These are phyloP conservation scores for Drosophila acutilabella DNA, from an alignment of 2,888 invertebrate species.

Conservation along the genomic window DNA sequence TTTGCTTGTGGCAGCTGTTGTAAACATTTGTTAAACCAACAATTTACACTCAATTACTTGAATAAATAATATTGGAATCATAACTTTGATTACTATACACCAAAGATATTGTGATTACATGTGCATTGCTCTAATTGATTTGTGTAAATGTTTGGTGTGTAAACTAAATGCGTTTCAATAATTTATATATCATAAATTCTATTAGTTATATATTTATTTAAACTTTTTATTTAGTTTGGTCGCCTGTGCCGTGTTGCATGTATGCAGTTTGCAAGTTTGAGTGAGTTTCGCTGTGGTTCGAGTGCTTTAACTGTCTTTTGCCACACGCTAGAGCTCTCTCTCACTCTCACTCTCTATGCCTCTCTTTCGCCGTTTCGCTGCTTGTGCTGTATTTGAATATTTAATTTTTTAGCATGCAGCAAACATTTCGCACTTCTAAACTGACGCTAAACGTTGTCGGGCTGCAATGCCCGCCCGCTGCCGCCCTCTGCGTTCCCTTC, in stretches of 20 bases:
- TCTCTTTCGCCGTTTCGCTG: background rate
- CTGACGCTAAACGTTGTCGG: conserved; percentile 62
- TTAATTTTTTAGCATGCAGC: conserved; percentile 76
- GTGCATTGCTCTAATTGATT: background rate
- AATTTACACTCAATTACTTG: background rate
- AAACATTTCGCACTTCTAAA: conserved; percentile 73
- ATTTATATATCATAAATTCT: background rate
- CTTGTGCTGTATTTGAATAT: conserved; percentile 70
- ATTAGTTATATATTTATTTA: background rate
- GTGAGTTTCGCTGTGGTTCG: conserved; percentile 55
- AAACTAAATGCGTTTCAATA: background rate
- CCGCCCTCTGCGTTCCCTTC: background rate
- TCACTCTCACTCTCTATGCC: background rate
- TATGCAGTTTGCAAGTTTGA: conserved; percentile 48
- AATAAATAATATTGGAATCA: background rate
- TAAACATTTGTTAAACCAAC: conserved; percentile 5
- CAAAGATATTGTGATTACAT: background rate
- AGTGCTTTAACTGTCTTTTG: conserved; percentile 44
- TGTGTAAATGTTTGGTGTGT: background rate
- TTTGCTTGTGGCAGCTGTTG: background rate
- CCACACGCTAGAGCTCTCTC: conserved; percentile 7
- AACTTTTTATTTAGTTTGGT: conserved; percentile 44
- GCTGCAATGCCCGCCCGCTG: conserved; percentile 15
- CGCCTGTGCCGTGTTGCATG: conserved; percentile 39
- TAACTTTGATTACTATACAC: background rate